Evolutionary conservation across 2,797 vertebrate genomes (phyloP), one percentile per base, ranked within the genome.

Genomic region (Phalanger gymnotis): DNA sequence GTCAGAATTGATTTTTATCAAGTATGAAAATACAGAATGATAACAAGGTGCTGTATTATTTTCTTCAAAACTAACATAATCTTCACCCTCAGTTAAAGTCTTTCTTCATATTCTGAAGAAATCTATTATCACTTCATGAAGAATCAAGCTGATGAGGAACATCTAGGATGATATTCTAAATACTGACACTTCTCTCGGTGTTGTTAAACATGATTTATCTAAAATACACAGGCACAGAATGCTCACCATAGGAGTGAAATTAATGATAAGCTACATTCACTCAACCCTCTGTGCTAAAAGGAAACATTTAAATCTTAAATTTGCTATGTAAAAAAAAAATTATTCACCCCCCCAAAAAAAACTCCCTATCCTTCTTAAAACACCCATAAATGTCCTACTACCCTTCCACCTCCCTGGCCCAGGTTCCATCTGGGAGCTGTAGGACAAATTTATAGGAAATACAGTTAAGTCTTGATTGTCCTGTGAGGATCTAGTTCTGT

Each of bases 91-190:
- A 91, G 94, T 96, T 94, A 96, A 96, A 95, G 30, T 89, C 53
- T 87, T 94, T 9, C 31, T 51, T 94, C 19, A 97, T 93, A 89
- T 57, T 57, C 91, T 95, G 54, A 95, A 93, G 61, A 95, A 94
- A 97, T 92, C n/a, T 92, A 91, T 95, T 96, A 94, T 95, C 34
- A 95, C 94, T 97, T 96, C 58, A 91, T 90, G 66, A 97, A 92
- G 89, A 97, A 30, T 95, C 40, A 95, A 90, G 92, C 7, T 94
- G 91, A 94, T 47, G 92, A 34, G 87, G 91, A 95, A 94, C 31
- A 90, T 94, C 93, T 96, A 57, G 96, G 93, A 96, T 94, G 92
- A 66, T 34, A 28, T 52, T 95, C 53, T 95, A 97, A 96, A 96
- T 61, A 34, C n/a, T 90, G 34, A 93, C 22, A 96, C 31, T 19